Conservation (phyloP, 2,888 invertebrate species). For the Anaspis maculata region DNA sequence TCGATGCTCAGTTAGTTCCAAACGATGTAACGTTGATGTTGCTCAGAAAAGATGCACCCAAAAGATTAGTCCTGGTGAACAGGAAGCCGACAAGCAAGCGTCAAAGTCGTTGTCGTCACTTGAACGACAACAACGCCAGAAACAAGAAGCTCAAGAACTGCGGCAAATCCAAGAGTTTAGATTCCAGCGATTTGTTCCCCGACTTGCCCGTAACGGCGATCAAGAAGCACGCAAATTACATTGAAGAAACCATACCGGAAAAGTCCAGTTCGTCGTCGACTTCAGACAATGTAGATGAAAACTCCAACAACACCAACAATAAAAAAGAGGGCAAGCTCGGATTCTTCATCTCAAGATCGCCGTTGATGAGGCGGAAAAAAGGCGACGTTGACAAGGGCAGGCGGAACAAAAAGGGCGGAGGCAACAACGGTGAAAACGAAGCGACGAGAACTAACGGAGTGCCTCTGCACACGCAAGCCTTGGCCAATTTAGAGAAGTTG, state of each 20-base stretch:
- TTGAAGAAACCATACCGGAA: constrained; percentile 35
- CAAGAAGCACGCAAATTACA: constrained; percentile 21
- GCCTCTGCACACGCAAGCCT: constrained; percentile 45
- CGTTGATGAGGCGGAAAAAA: constrained; percentile 38
- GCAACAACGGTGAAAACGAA: constrained; percentile 11
- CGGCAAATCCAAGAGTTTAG: constrained; percentile 76
- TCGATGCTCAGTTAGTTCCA: constrained; percentile 66
- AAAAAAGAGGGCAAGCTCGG: constrained; percentile 25
- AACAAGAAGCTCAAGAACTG: constrained; percentile 52
- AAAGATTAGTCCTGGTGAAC: constrained; percentile 68
- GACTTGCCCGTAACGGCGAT: constrained; percentile 29
- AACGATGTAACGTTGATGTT: constrained; percentile 65
- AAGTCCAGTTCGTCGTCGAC: constrained; percentile 13
- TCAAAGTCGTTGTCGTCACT: constrained; percentile 21
- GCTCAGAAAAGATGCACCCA: constrained; percentile 66
- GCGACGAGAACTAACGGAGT: constrained; percentile 25
- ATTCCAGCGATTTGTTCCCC: constrained; percentile 72
- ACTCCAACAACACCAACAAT: constrained; percentile 29
- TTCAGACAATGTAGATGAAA: constrained; percentile 9
- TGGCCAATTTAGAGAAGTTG: constrained; percentile 51
- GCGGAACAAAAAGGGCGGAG: constrained; percentile 28
- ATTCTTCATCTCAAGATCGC: constrained; percentile 39
- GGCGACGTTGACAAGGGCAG: constrained; percentile 24
- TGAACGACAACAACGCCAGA: constrained; percentile 19
- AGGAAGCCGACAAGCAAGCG: constrained; percentile 34